Conservation (phyloP, 2,888 invertebrate species). For the Phengaris arion region DNA sequence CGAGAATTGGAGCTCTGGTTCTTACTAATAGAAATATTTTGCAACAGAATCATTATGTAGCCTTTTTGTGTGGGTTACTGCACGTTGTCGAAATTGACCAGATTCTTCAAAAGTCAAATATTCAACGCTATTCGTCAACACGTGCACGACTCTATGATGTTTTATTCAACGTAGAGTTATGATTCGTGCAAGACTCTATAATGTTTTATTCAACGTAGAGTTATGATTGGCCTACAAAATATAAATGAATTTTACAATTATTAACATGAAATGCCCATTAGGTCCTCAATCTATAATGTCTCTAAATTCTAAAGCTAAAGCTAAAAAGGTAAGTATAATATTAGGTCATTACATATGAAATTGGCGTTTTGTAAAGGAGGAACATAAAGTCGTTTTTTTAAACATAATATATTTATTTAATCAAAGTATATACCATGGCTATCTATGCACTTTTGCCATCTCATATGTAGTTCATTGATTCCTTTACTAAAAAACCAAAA, state of each 20-base stretch:
- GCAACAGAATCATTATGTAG: neutral
- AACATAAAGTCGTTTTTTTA: no score
- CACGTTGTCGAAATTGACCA: neutral
- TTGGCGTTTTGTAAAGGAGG: no score
- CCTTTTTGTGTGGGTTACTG: neutral
- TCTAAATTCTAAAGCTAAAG: neutral
- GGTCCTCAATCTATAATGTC: neutral
- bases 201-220: slow-evolving; percentile 3
- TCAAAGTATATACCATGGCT: no score
- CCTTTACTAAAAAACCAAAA: no score
- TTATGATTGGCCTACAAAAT: neutral
- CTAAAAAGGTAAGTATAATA: neutral
- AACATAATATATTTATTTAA: no score
- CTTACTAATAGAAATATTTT: neutral
- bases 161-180: neutral
- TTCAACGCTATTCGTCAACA: neutral
- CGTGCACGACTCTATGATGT: neutral
- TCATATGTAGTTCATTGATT: no score
- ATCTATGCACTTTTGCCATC: no score
- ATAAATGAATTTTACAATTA: neutral
- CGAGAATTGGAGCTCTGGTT: no score
- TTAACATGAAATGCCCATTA: neutral
- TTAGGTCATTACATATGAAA: no score
- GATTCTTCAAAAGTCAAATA: neutral
- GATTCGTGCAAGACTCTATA: neutral